Conservation (phyloP, 2,113 vertebrate species). For the Nansenia antarctica region DNA sequence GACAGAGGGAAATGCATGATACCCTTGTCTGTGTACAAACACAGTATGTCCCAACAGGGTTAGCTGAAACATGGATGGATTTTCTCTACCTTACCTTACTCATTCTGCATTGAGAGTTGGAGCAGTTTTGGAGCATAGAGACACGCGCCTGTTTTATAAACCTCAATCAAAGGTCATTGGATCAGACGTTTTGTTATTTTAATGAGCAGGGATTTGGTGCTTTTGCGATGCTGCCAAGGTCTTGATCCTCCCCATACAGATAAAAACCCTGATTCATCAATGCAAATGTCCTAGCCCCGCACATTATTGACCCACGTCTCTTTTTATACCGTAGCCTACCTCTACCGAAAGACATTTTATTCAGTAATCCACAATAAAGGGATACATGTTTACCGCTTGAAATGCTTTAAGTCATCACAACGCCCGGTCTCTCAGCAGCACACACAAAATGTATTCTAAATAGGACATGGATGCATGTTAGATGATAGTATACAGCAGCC, state of each 20-base stretch:
- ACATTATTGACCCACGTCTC: constrained; percentile 21
- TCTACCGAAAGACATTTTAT: constrained; percentile 23
- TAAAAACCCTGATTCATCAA: constrained; percentile 67
- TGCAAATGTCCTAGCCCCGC: constrained; percentile 26
- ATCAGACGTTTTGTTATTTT: constrained; percentile 51
- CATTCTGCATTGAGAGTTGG: constrained; percentile 27
- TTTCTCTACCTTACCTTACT: constrained; percentile 33
- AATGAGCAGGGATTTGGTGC: constrained; percentile 37
- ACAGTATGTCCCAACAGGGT: not conserved
- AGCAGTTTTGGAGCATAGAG: constrained; percentile 7
- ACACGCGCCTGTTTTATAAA: constrained; percentile 44
- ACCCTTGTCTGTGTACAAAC: too few species aligned
- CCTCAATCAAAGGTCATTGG: constrained; percentile 31
- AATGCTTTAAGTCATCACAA: constrained; percentile 37
- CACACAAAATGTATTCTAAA: not conserved
- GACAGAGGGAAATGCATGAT: not conserved
- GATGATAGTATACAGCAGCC: not conserved
- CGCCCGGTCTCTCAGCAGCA: too few species aligned
- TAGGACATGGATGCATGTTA: not conserved
- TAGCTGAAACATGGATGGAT: too few species aligned
- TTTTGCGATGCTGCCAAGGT: constrained; percentile 42
- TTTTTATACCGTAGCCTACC: not conserved
- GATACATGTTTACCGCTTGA: constrained; percentile 21
- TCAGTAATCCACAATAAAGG: constrained; percentile 38
- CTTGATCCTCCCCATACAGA: constrained; percentile 53